Evolutionary conservation across 2,113 vertebrate genomes (phyloP).

Genomic region (Tamias sibiricus): DNA sequence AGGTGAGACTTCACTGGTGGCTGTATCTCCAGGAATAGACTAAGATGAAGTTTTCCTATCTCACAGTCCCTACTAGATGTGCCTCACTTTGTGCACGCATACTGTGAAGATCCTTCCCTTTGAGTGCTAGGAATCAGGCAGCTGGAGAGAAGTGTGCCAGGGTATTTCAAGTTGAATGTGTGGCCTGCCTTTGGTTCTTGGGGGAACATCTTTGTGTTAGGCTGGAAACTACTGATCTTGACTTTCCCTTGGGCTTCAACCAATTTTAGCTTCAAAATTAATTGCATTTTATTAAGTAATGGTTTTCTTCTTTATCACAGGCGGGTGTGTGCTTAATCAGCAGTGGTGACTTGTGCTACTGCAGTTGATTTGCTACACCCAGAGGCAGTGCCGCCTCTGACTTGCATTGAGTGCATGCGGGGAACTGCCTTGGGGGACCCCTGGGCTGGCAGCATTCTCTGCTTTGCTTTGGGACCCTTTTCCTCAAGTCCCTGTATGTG

Average conservation of each 20-base stretch:
- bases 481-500: neutral
- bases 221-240: neutral
- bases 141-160: neutral
- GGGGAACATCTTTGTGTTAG: neutral
- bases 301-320: slow-evolving; percentile 53
- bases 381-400: neutral
- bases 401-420: accelerated
- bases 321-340: neutral
- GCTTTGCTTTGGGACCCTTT: no score
- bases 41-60: neutral
- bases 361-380: neutral
- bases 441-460: neutral
- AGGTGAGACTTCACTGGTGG: no score
- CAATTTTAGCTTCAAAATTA: slow-evolving; percentile 47
- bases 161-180: accelerated
- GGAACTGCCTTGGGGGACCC: neutral
- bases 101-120: neutral
- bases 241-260: neutral
- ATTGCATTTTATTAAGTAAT: slow-evolving; percentile 46
- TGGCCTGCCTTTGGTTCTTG: neutral
- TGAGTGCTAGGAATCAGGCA: neutral
- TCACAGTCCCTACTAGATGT: accelerated
- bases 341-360: neutral
- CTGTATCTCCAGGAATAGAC: neutral
- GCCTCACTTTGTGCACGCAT: neutral